These are phyloP conservation scores for Nebria ingens DNA, from an alignment of 1,140 invertebrate genomes.

Conservation along the genomic window DNA sequence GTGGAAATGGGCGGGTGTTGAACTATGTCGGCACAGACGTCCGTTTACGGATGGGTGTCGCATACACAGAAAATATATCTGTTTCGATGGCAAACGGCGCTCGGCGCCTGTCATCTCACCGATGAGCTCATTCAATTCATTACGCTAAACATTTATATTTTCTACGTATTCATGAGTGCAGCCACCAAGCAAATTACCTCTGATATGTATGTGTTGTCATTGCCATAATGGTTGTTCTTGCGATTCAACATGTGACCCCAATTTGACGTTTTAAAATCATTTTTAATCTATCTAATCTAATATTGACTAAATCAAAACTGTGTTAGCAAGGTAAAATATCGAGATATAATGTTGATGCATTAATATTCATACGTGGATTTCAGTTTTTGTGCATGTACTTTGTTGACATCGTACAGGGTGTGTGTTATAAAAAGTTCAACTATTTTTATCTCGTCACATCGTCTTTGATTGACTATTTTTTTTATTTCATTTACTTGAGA, in stretches of 20 bases:
- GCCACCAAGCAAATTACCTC: background rate
- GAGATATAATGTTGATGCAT: too few species aligned
- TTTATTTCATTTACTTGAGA: background rate
- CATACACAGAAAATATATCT: background rate
- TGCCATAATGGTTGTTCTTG: conserved; percentile 15
- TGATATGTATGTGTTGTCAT: conserved; percentile 4
- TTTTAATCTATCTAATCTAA: background rate
- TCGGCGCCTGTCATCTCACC: background rate
- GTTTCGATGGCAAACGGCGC: background rate
- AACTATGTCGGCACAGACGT: conserved; percentile 3
- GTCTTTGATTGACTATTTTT: background rate
- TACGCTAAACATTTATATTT: conserved; percentile 19
- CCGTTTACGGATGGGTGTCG: conserved; percentile 11
- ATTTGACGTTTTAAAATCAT: conserved; percentile 39
- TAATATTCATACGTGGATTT: too few species aligned
- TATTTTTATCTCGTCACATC: background rate
- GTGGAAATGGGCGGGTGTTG: conserved; percentile 2
- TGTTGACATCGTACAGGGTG: conserved; percentile 26
- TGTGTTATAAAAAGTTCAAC: background rate
- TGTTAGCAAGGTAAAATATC: too few species aligned
- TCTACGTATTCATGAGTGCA: background rate
- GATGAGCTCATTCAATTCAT: conserved; percentile 21
- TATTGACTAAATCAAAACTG: background rate
- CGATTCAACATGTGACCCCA: conserved; percentile 48
- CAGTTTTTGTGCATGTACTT: conserved; percentile 29